Percentiles rank a stretch among this genome's conserved stretches.
Evolutionary conservation across 1,140 invertebrate genomes (phyloP).

Genomic region (Nephila pilipes): DNA sequence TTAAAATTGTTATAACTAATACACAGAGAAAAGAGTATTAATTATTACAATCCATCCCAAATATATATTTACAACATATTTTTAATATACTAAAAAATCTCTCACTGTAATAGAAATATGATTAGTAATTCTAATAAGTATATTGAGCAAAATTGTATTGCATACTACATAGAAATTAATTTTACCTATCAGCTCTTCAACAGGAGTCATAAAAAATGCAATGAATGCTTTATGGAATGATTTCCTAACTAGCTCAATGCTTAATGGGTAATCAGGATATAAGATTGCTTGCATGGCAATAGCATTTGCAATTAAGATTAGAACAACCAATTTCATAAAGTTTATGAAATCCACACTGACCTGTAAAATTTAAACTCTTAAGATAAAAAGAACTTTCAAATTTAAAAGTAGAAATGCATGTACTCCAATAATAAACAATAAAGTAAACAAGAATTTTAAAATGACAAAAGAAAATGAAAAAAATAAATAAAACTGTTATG

Average conservation of each 20-base stretch:
- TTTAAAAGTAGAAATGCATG: not conserved
- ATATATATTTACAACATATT: too few species aligned
- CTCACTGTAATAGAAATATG: too few species aligned
- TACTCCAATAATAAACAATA: not conserved
- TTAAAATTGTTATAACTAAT: too few species aligned
- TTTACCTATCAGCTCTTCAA: conserved; percentile 79
- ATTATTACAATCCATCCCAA: too few species aligned
- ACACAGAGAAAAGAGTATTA: too few species aligned
- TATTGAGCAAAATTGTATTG: too few species aligned
- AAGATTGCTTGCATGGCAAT: conserved; percentile 81
- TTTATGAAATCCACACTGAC: conserved; percentile 81
- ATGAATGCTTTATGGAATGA: conserved; percentile 80
- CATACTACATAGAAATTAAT: not conserved
- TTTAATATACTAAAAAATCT: too few species aligned
- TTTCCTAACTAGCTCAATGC: conserved; percentile 79
- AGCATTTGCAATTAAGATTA: conserved; percentile 81
- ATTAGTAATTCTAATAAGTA: too few species aligned
- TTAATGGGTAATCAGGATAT: conserved; percentile 81
- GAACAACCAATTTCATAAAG: conserved; percentile 81
- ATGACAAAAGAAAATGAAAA: too few species aligned
- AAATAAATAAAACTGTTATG: too few species aligned
- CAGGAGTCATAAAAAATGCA: conserved; percentile 81
- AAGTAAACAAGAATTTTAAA: too few species aligned
- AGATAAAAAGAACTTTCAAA: not conserved
- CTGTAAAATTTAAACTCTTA: conserved; percentile 77